These are phyloP conservation scores for Chirona hameri DNA, from an alignment of 2,888 invertebrate genomes.

Conservation along the genomic window DNA sequence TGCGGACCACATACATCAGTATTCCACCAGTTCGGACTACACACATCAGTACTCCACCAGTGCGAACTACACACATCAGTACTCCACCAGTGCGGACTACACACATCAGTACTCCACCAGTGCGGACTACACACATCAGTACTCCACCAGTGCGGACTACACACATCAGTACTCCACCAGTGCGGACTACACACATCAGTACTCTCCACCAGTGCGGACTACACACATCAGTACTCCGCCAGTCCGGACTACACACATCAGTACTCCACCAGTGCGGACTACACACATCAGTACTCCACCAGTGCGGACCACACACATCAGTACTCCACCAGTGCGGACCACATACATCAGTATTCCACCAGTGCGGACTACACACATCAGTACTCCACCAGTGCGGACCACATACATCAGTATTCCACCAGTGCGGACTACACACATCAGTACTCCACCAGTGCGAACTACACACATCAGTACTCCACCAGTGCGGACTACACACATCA, in stretches of 20 bases:
- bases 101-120: neutral
- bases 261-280: neutral
- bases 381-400: neutral
- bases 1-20: neutral
- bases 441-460: neutral
- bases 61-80: neutral
- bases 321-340: neutral
- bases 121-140: neutral
- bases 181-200: neutral
- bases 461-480: neutral
- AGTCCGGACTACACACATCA: too few species aligned
- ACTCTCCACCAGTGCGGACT: neutral
- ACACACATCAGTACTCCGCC: neutral
- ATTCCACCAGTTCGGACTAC: neutral
- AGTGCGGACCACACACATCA: too few species aligned
- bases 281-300: neutral
- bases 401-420: neutral
- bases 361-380: too few species aligned
- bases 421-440: too few species aligned
- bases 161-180: neutral
- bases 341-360: neutral
- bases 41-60: neutral
- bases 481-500: too few species aligned
- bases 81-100: neutral
- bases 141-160: neutral